Evolutionary conservation across 1,140 invertebrate species (phyloP).

Genomic region (Lycorma delicatula): DNA sequence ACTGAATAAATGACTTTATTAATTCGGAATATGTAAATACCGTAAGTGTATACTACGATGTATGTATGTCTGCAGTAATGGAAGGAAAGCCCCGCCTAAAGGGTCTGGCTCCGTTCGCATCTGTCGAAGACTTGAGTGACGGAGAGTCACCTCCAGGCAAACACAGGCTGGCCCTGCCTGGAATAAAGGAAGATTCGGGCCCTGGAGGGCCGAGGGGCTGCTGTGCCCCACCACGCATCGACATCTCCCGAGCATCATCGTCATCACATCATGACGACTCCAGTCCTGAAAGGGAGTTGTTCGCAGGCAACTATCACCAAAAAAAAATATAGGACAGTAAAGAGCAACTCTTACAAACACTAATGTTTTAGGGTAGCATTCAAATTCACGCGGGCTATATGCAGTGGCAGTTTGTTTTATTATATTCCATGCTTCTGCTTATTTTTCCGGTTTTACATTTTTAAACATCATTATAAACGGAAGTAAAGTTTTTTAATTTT

Average conservation of each 20-base stretch:
- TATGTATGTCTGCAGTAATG: too few species aligned
- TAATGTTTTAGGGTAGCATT: too few species aligned
- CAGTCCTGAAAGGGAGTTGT: conserved; percentile 65
- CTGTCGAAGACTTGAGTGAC: conserved; percentile 82
- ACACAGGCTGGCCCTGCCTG: conserved; percentile 46
- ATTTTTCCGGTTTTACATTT: too few species aligned
- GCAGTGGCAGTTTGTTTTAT: conserved; percentile 12
- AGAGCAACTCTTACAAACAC: too few species aligned
- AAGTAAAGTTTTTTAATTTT: too few species aligned
- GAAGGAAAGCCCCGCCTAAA: conserved; percentile 11
- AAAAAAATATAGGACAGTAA: too few species aligned
- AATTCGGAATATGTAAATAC: too few species aligned
- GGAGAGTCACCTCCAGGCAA: conserved; percentile 53
- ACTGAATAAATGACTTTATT: too few species aligned
- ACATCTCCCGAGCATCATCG: conserved; percentile 77
- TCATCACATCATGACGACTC: conserved; percentile 72
- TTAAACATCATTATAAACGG: too few species aligned
- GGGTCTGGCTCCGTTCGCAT: conserved; percentile 84
- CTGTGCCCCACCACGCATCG: conserved; percentile 70
- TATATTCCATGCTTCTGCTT: too few species aligned
- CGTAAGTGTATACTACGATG: too few species aligned
- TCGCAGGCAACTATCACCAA: conserved; percentile 36
- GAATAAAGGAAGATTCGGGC: conserved; percentile 53
- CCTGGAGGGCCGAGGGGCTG: conserved; percentile 44
- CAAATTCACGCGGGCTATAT: too few species aligned